Evolutionary conservation across 2,888 invertebrate species (phyloP).

Genomic region (Busseola fusca): DNA sequence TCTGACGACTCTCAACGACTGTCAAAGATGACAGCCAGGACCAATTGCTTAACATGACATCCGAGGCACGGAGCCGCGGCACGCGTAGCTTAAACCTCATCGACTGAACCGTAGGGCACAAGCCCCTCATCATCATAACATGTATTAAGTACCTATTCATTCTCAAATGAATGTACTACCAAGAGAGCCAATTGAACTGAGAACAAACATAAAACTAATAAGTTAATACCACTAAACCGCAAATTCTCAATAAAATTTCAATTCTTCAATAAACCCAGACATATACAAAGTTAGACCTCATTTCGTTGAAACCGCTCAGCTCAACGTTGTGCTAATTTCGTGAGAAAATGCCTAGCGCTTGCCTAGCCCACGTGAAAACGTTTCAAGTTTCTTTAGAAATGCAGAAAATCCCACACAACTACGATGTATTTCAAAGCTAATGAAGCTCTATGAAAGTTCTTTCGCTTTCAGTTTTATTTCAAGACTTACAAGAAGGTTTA

Average conservation of each 20-base stretch:
- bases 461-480: slow-evolving; percentile 11
- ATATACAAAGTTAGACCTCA: neutral
- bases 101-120: no score
- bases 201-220: slow-evolving; percentile 24
- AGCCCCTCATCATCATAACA: no score
- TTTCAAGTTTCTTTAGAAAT: slow-evolving; percentile 16
- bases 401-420: slow-evolving; percentile 14
- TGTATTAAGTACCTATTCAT: neutral
- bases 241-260: slow-evolving; percentile 16
- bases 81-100: no score
- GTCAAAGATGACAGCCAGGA: no score
- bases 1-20: no score
- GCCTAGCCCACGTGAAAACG: slow-evolving; percentile 1
- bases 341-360: neutral
- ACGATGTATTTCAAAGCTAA: slow-evolving; percentile 11
- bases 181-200: slow-evolving; percentile 13
- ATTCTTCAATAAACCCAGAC: neutral
- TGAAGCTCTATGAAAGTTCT: neutral
- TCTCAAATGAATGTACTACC: neutral
- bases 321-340: slow-evolving; percentile 29
- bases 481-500: neutral
- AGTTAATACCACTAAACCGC: slow-evolving; percentile 23
- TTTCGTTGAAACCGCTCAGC: slow-evolving; percentile 20
- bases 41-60: no score
- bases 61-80: no score